Evolutionary conservation across 1,140 invertebrate genomes (phyloP).

Genomic region (Papilio xuthus): DNA sequence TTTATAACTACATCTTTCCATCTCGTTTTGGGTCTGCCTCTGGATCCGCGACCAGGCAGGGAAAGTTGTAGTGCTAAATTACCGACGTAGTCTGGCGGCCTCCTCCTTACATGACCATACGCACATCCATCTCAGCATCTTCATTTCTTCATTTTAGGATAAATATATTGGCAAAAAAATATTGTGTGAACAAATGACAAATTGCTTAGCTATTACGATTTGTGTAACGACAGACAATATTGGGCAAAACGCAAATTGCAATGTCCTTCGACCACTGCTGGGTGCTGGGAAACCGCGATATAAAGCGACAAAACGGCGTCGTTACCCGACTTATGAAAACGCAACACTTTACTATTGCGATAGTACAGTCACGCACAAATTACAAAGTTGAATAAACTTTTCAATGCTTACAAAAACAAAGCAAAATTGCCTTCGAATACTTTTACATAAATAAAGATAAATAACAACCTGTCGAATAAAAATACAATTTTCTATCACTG

Average conservation of each 20-base stretch:
- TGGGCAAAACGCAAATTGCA: constrained; percentile 25
- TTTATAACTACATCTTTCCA: too few relatives aligned
- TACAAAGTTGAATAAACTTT: neutral
- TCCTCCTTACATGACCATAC: too few relatives aligned
- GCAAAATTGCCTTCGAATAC: neutral
- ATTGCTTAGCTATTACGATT: constrained; percentile 16
- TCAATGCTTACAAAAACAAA: neutral
- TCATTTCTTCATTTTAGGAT: neutral
- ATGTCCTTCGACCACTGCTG: neutral
- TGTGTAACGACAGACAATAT: constrained; percentile 22
- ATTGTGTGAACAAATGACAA: constrained; percentile 5
- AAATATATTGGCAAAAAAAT: neutral
- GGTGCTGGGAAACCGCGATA: constrained; percentile 13
- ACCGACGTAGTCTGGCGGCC: too few relatives aligned
- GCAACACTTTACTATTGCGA: constrained; percentile 9
- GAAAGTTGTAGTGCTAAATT: too few relatives aligned
- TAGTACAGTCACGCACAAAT: constrained; percentile 13
- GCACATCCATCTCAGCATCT: too few relatives aligned
- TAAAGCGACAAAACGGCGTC: constrained; percentile 12
- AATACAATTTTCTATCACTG: neutral
- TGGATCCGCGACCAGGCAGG: too few relatives aligned
- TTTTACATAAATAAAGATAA: neutral
- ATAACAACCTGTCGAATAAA: neutral
- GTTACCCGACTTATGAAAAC: constrained; percentile 31
- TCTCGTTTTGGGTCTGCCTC: too few relatives aligned